These are phyloP conservation scores for Calypte anna DNA, from an alignment of 2,113 vertebrate species.

Conservation along the genomic window DNA sequence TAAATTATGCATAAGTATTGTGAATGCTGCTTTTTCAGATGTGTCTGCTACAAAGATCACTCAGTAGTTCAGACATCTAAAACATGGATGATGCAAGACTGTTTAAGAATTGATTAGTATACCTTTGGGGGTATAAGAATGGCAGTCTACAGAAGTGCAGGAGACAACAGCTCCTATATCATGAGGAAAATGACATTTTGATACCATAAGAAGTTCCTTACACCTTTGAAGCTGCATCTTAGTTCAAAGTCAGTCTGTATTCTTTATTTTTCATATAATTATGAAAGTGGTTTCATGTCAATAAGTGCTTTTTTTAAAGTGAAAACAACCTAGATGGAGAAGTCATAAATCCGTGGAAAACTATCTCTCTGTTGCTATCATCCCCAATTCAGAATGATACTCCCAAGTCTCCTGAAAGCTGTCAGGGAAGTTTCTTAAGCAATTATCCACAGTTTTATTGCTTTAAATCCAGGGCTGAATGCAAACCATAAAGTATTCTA, in stretches of 20 bases:
- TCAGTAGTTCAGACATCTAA: constrained; percentile 62
- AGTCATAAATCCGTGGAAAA: background rate
- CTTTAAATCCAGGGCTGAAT: background rate
- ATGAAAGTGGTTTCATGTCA: constrained; percentile 9
- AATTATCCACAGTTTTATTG: background rate
- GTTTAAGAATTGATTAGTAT: constrained; percentile 64
- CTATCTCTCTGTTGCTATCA: background rate
- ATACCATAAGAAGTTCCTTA: background rate
- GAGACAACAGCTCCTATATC: constrained; percentile 5
- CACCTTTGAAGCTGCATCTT: constrained; percentile 22
- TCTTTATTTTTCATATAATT: constrained; percentile 42
- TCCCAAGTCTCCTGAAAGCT: background rate
- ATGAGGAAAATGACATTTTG: constrained; percentile 42
- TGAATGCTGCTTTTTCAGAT: constrained; percentile 48
- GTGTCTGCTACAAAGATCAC: constrained; percentile 57
- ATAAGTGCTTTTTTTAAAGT: background rate
- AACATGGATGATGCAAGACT: constrained; percentile 43
- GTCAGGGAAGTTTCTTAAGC: background rate
- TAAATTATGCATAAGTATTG: constrained; percentile 67
- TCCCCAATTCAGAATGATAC: background rate
- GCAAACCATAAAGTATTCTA: background rate
- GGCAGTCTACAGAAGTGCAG: constrained; percentile 35
- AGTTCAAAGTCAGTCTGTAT: constrained; percentile 39
- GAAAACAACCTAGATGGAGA: background rate
- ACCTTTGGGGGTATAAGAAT: constrained; percentile 40